phyloP scores from a whole-genome alignment of 1,140 invertebrate genomes.

The Lasioglossum albipes region DNA sequence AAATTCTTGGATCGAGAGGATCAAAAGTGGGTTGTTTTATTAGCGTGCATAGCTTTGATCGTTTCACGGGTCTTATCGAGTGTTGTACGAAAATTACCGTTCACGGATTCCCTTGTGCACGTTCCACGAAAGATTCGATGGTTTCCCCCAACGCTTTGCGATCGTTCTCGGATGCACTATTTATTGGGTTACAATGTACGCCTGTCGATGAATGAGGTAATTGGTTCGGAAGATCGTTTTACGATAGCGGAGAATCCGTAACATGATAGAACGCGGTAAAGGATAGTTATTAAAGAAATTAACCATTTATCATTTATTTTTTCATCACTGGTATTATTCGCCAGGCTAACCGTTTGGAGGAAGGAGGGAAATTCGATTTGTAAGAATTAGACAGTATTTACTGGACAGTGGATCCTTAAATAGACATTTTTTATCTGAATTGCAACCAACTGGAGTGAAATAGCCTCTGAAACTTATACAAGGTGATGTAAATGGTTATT shows the following conservation, averaged over 20 bases:
- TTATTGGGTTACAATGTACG: not conserved
- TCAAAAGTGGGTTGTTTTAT: constrained; percentile 51
- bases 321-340: not conserved
- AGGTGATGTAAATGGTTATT: no score
- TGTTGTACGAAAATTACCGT: constrained; percentile 31
- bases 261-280: not conserved
- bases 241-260: not conserved
- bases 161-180: not conserved
- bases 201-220: not conserved
- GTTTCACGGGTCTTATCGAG: constrained; percentile 29
- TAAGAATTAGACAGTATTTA: no score
- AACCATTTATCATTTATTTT: not conserved
- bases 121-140: constrained; percentile 27
- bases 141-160: not conserved
- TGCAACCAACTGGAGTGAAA: no score
- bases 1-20: constrained; percentile 30
- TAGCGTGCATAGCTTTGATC: constrained; percentile 19
- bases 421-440: no score
- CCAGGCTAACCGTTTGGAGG: no score
- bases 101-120: constrained; percentile 15
- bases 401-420: no score
- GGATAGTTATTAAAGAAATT: not conserved
- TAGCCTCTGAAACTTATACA: no score
- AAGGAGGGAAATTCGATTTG: no score
- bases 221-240: not conserved